Percentiles rank a stretch among this genome's conserved stretches.
Conservation (phyloP, 1,140 invertebrate genomes). For the Pogonognathellus flavescens region DNA sequence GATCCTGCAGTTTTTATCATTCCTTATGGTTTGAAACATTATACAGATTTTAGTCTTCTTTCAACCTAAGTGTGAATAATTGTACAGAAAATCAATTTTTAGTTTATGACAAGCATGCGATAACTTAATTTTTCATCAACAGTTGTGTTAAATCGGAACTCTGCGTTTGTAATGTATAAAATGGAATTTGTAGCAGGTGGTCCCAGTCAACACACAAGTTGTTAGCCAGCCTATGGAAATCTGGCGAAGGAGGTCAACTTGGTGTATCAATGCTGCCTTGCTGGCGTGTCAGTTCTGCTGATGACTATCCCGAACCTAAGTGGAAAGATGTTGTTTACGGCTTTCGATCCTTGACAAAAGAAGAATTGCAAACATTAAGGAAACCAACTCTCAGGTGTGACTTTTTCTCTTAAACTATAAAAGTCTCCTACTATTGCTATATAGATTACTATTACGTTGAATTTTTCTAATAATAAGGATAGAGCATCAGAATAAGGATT, state of each 20-base stretch:
- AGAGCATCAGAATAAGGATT: too few relatives aligned
- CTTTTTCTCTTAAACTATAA: background rate
- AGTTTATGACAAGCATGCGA: background rate
- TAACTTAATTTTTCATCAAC: background rate
- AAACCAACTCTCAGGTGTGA: conserved; percentile 63
- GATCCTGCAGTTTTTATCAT: too few relatives aligned
- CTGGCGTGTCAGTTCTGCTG: conserved; percentile 71
- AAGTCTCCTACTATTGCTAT: background rate
- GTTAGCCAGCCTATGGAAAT: conserved; percentile 76
- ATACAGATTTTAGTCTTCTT: too few relatives aligned
- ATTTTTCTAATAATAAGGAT: too few relatives aligned
- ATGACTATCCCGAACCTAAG: conserved; percentile 58
- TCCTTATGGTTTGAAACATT: too few relatives aligned
- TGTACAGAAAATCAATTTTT: too few relatives aligned
- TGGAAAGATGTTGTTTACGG: conserved; percentile 74
- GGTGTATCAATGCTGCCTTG: conserved; percentile 76
- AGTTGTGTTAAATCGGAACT: background rate
- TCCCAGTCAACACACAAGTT: conserved; percentile 75
- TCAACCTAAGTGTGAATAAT: too few relatives aligned
- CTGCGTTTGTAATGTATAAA: background rate
- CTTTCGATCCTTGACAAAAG: conserved; percentile 70
- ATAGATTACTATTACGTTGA: too few relatives aligned
- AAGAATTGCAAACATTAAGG: conserved; percentile 73
- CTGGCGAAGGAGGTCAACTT: conserved; percentile 73
- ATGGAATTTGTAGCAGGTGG: conserved; percentile 71